Percentiles rank a stretch among this genome's conserved stretches.
These are phyloP conservation scores for Drepana arcuata DNA, from an alignment of 1,140 invertebrate genomes.

Conservation along the genomic window DNA sequence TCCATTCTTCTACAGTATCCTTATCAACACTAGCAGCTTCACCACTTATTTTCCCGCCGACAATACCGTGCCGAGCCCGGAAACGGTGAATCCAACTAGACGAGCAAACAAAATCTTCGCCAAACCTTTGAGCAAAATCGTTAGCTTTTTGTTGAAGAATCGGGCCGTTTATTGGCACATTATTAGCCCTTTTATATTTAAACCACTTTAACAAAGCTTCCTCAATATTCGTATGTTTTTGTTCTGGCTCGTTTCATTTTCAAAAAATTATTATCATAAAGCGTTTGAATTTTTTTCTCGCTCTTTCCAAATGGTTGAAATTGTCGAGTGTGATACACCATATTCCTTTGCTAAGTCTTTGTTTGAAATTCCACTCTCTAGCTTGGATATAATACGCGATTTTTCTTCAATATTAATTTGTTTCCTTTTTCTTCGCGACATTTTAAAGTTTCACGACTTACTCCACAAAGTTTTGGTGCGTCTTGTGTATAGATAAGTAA, in stretches of 20 bases:
- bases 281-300: conserved; percentile 23
- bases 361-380: conserved; percentile 23
- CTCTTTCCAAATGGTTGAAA: conserved; percentile 30
- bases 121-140: conserved; percentile 7
- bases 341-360: conserved; percentile 20
- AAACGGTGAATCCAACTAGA: conserved; percentile 5
- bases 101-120: conserved; percentile 1
- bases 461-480: conserved; percentile 11
- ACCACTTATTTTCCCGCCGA: conserved; percentile 9
- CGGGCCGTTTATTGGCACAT: conserved; percentile 15
- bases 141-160: conserved; percentile 18
- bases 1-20: conserved; percentile 6
- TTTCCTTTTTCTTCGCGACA: conserved; percentile 20
- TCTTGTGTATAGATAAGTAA: conserved; percentile 16
- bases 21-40: conserved; percentile 9
- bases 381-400: conserved; percentile 23
- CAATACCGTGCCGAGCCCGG: conserved; percentile 3
- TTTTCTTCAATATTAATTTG: too few relatives aligned
- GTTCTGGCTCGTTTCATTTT: conserved; percentile 26
- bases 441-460: conserved; percentile 16
- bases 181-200: conserved; percentile 22
- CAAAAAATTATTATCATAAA: conserved; percentile 23
- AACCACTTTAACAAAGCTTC: conserved; percentile 22
- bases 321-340: conserved; percentile 31
- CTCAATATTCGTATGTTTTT: conserved; percentile 17